Percentiles rank a stretch among this genome's conserved stretches.
These are phyloP conservation scores for Prunella himalayana DNA, from an alignment of 2,113 vertebrate genomes.

Conservation along the genomic window DNA sequence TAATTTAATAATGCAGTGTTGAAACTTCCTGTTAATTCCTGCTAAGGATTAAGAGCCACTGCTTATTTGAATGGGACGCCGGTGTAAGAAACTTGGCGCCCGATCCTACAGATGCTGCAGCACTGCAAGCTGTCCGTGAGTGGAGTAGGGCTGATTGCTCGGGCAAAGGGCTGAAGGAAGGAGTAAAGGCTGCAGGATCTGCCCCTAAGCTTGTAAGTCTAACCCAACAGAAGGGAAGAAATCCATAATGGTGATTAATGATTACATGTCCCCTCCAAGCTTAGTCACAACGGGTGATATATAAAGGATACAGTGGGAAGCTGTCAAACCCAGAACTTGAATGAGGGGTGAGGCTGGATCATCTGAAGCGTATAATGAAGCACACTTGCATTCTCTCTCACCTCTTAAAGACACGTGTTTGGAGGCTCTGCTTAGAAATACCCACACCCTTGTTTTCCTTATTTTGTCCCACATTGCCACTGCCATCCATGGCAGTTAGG, in stretches of 20 bases:
- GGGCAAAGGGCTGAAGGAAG: not conserved
- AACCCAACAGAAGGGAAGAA: not conserved
- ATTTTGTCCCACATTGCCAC: not conserved
- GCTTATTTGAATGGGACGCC: not conserved
- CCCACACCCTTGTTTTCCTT: not conserved
- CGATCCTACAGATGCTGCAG: not conserved
- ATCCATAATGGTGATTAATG: conserved; percentile 46
- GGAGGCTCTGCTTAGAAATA: not conserved
- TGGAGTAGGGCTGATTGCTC: not conserved
- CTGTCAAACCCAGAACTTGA: conserved; percentile 23
- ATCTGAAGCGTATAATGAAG: not conserved
- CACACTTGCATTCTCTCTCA: not conserved
- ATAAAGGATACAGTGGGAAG: conserved; percentile 43
- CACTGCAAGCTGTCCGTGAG: fast-evolving
- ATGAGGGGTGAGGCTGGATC: not conserved
- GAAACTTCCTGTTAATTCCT: conserved; percentile 28
- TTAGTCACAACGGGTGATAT: conserved; percentile 45
- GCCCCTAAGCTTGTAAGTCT: not conserved
- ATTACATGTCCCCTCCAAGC: conserved; percentile 8
- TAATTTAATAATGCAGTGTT: conserved; percentile 49
- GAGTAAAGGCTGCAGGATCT: conserved; percentile 21
- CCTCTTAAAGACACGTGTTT: not conserved
- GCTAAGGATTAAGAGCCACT: not conserved
- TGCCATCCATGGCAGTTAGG: not conserved
- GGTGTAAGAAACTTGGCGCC: not conserved